Conservation (phyloP, 2,888 invertebrate genomes). For the Omphaloscelis lunosa region DNA sequence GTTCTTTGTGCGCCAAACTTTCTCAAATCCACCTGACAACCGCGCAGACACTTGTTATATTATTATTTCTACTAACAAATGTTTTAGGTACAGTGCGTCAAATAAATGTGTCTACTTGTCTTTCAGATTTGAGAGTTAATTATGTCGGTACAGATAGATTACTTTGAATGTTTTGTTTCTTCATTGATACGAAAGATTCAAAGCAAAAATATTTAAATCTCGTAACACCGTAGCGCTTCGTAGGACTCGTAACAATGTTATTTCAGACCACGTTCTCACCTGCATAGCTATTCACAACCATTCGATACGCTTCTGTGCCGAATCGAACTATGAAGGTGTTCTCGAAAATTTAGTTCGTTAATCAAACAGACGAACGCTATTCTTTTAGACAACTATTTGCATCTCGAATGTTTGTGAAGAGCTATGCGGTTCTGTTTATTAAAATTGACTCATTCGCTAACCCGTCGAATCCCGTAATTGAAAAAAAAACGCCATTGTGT, state of each 20-base stretch:
- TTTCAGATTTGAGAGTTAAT: not conserved
- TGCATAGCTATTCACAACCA: too few relatives aligned
- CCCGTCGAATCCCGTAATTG: too few relatives aligned
- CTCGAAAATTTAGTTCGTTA: too few relatives aligned
- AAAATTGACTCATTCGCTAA: not conserved
- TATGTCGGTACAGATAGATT: not conserved
- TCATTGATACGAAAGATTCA: not conserved
- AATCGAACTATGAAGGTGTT: too few relatives aligned
- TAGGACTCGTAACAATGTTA: conserved; percentile 4
- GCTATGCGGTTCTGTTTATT: too few relatives aligned
- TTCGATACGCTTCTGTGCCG: too few relatives aligned
- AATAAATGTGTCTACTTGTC: not conserved
- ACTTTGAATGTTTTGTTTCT: not conserved
- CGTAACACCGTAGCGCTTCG: conserved; percentile 21
- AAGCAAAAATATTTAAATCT: not conserved
- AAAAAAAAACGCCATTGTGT: too few relatives aligned
- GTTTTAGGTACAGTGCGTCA: not conserved
- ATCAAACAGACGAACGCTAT: too few relatives aligned
- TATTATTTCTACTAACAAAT: conserved; percentile 8
- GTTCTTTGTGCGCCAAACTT: conserved; percentile 30
- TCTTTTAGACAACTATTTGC: too few relatives aligned
- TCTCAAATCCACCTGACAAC: conserved; percentile 34
- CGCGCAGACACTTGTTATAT: conserved; percentile 28
- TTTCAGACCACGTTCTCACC: not conserved
- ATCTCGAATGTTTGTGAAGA: too few relatives aligned